phyloP scores from a whole-genome alignment of 2,113 vertebrate genomes.

The Prietella phreatophila region DNA sequence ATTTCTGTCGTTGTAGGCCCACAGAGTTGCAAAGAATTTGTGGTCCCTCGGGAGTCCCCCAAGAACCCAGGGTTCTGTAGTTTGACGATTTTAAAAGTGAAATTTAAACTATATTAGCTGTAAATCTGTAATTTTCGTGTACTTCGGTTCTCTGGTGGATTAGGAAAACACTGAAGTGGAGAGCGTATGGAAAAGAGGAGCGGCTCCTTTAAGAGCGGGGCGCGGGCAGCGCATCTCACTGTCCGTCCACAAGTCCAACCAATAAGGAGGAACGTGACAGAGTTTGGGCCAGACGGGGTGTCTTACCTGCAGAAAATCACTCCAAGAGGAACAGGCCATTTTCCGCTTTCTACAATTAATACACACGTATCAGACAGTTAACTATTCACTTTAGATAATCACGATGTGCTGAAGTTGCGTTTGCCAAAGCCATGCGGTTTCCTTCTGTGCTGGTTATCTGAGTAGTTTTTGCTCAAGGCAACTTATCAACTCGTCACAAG shows the following conservation, averaged over 20 bases:
- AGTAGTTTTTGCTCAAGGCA: constrained; percentile 61
- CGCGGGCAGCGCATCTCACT: constrained; percentile 59
- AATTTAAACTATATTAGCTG: background rate
- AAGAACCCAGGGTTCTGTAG: background rate
- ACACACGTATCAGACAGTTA: constrained; percentile 56
- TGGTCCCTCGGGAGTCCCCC: no score
- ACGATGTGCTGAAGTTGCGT: constrained; percentile 29
- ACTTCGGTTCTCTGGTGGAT: background rate
- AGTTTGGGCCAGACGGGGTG: constrained; percentile 63
- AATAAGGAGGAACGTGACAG: constrained; percentile 68
- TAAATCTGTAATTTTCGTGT: background rate
- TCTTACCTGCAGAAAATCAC: constrained; percentile 77
- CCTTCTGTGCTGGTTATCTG: background rate
- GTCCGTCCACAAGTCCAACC: constrained; percentile 60
- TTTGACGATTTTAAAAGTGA: background rate
- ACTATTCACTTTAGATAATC: constrained; percentile 53
- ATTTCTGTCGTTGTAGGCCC: background rate
- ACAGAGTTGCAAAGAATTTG: background rate
- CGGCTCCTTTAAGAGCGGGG: constrained; percentile 76
- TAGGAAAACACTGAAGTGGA: background rate
- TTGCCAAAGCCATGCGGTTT: constrained; percentile 6
- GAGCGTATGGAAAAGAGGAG: constrained; percentile 49
- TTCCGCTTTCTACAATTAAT: constrained; percentile 64
- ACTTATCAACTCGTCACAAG: constrained; percentile 54
- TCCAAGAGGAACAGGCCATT: constrained; percentile 60